Base-by-base conservation (phyloP, 1,140 invertebrate genomes). In the Zophobas atratus region DNA sequence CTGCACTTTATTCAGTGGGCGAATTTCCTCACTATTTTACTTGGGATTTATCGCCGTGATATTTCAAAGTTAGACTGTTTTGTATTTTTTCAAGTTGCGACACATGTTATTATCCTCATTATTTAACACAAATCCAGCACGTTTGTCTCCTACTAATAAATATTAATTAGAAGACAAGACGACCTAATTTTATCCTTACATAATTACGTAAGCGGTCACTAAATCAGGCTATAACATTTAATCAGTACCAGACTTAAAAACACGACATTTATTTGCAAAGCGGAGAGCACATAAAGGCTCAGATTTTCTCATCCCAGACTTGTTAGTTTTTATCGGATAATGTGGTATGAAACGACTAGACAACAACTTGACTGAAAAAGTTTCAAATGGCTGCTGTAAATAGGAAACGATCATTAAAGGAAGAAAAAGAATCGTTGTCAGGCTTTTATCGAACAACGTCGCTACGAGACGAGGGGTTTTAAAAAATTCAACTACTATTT, bases 151-250 rank as follows among this genome's bases (percentile, higher is more conserved):
- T 38, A 32, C 55, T 8, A 53, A 55, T 43, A 55, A 55, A 73
- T 56, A 73, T 73, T 73, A 73, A 73, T 73, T 56, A 73, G n/a
- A 73, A 32, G 0, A 56, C 49, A 51, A 73, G 49, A 39, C 36
- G 49, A 41, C 55, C 49, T 32, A 56, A 70, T 38, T 73, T 56
- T 55, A 53, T 55, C 36, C 51, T 34, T 8, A 1, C 53, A 73
- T 39, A 53, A 73, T 55, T 20, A 55, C 8, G 38, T 49, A 73
- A 56, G 55, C 32, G 35, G 71, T 5, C 35, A 38, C 1, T 41
- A 73, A 73, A 70, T 70, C 63, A 70, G 38, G 5, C 43, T 8
- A 8, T 8, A 8, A 20, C n/a, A 51, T n/a, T 51, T 63, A 39
- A 63, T 41, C 8, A 39, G 1, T 32, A 6, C 4, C n/a, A 20